Evolutionary conservation across 2,888 invertebrate species (phyloP).

Genomic region (Caenorhabditis uteleia): DNA sequence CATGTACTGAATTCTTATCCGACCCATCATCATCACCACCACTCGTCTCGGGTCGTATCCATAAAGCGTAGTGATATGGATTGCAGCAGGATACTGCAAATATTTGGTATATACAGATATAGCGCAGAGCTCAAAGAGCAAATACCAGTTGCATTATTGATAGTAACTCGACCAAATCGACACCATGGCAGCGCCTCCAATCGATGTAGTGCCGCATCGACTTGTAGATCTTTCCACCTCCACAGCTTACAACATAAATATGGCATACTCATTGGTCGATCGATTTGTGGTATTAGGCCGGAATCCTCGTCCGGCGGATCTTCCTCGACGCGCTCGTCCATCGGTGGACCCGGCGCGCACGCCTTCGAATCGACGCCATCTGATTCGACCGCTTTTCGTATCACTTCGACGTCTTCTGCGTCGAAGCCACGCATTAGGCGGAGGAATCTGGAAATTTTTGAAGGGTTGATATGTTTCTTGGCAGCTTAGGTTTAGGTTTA

Average conservation of each 20-base stretch:
- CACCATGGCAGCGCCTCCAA: conserved; percentile 69
- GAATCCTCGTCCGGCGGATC: conserved; percentile 60
- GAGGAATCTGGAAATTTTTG: conserved; percentile 55
- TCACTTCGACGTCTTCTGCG: conserved; percentile 68
- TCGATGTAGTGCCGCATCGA: conserved; percentile 67
- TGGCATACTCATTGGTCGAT: conserved; percentile 68
- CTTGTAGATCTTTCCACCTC: conserved; percentile 68
- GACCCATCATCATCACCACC: conserved; percentile 45
- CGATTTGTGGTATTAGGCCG: conserved; percentile 68
- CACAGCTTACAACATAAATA: conserved; percentile 68
- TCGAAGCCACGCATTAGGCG: conserved; percentile 69
- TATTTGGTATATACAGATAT: conserved; percentile 8
- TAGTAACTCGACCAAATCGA: conserved; percentile 67
- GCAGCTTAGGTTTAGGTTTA: background rate
- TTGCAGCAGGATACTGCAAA: conserved; percentile 68
- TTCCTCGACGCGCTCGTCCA: conserved; percentile 65
- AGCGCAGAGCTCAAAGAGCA: too few relatives aligned
- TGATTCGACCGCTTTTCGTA: conserved; percentile 60
- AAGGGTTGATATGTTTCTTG: background rate
- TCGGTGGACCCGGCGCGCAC: conserved; percentile 68
- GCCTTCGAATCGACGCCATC: conserved; percentile 58
- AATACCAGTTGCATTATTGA: conserved; percentile 68
- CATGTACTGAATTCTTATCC: conserved; percentile 17
- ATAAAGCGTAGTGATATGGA: conserved; percentile 67
- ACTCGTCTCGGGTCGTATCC: conserved; percentile 63